Evolutionary conservation across 2,113 vertebrate genomes (phyloP), one percentile per base, ranked within the genome.

Genomic region (Melanotaenia duboulayi): DNA sequence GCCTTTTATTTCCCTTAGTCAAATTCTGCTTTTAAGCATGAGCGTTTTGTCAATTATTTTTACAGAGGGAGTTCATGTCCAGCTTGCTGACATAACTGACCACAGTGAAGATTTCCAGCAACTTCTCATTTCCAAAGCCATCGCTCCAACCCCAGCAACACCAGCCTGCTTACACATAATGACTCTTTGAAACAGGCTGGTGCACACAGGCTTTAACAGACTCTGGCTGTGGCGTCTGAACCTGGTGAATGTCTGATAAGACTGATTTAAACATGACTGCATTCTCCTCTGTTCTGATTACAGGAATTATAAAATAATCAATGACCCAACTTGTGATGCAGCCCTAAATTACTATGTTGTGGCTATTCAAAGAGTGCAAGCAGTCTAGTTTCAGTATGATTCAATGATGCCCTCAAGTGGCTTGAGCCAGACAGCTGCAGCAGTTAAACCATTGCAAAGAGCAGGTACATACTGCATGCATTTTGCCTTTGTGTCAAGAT

Each of bases 381-480:
- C 16, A 2, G 20, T 25, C 20, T 23, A 0, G 16, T 54, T 74
- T 49, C 11, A 65, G 16, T 23, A 2, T 42, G 65, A 81, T 81
- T 86, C 87, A 86, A 90, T 52, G 51, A 76, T 81, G 87, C 87
- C 85, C 87, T 84, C 89, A 57, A 79, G 87, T 90, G 89, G 87
- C 57, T 44, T 5, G 23, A 84, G 42, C 1, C 3, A 20, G 49
- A 3, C 35, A 57, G 46, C 28, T 70, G 54, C 78, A 68, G 52
- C 51, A 16, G 19, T 13, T 2, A 22, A 13, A 28, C 13, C n/a
- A 7, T 8, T 32, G 12, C 51, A 63, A 42, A 48, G 5, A 28
- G 19, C 17, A 12, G 24, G 46, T 25, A 14, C 42, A 5, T 32
- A n/a, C n/a, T n/a, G n/a, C n/a, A 20, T 25, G 24, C 17, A 4